Conservation (phyloP, 1,140 invertebrate species). For the Lepidurus apus region DNA sequence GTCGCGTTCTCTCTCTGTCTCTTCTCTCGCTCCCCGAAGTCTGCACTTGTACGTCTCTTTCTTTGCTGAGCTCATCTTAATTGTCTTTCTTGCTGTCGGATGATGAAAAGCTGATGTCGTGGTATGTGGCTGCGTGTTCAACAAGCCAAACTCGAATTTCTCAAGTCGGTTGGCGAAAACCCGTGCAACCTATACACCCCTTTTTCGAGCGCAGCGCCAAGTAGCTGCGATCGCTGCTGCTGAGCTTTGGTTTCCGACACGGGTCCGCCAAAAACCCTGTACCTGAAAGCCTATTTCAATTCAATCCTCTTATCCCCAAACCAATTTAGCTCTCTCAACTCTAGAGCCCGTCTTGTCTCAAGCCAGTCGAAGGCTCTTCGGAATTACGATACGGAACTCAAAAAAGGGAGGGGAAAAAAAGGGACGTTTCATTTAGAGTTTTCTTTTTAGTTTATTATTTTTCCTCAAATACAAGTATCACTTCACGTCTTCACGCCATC, state of each 20-base stretch:
- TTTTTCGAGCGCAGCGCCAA: not conserved
- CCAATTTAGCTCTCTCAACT: constrained; percentile 2
- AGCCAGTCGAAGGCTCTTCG: not conserved
- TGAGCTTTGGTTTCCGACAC: not conserved
- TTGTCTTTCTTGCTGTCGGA: constrained; percentile 1
- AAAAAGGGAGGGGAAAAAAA: not conserved
- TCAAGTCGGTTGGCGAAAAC: constrained; percentile 15
- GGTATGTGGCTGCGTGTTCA: not conserved
- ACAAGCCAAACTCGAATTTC: constrained; percentile 19
- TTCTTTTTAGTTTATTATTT: not conserved
- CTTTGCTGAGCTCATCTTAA: constrained; percentile 16
- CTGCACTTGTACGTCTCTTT: not conserved
- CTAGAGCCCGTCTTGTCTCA: not conserved
- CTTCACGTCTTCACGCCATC: not conserved
- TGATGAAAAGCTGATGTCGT: constrained; percentile 2
- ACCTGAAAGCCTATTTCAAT: constrained; percentile 22
- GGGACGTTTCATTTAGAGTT: not conserved
- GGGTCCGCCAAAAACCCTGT: not conserved
- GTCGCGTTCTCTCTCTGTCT: not conserved
- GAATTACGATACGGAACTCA: not conserved
- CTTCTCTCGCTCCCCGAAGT: not conserved
- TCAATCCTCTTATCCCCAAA: constrained; percentile 10
- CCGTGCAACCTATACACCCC: not conserved
- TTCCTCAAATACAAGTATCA: not conserved
- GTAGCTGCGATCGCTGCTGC: not conserved